Percentiles rank a stretch among this genome's conserved stretches.
Evolutionary conservation across 1,140 invertebrate species (phyloP).

Genomic region (Formica selysi): DNA sequence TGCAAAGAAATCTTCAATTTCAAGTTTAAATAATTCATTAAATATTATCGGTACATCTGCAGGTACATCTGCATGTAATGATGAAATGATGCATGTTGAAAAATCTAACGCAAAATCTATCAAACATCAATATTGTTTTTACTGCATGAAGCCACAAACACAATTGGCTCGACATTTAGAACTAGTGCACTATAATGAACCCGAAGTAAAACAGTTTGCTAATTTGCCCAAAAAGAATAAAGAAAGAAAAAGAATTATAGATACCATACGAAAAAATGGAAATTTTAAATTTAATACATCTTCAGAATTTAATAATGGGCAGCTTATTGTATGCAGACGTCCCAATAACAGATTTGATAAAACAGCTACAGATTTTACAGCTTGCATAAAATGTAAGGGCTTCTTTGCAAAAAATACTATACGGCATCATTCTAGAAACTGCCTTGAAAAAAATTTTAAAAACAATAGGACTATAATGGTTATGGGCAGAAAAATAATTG

Average conservation of each 20-base stretch:
- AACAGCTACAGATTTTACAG: conserved; percentile 1
- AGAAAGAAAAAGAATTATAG: background rate
- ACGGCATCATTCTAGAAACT: background rate
- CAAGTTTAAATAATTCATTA: too few species aligned
- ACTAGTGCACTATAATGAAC: too few species aligned
- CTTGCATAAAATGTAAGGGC: background rate
- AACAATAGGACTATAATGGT: background rate
- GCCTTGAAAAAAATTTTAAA: background rate
- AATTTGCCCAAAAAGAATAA: background rate
- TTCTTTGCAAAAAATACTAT: background rate
- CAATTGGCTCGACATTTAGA: too few species aligned
- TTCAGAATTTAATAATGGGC: background rate
- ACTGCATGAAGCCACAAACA: too few species aligned
- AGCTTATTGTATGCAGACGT: conserved; percentile 6
- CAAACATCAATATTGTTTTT: too few species aligned
- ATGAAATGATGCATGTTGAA: too few species aligned
- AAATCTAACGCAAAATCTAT: too few species aligned
- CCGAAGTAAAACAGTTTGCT: too few species aligned
- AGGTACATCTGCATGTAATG: too few species aligned
- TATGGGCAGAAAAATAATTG: conserved; percentile 5
- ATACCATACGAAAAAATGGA: background rate
- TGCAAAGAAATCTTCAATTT: too few species aligned
- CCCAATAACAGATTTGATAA: background rate
- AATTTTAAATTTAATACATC: conserved; percentile 6
- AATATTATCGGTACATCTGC: too few species aligned